Evolutionary conservation across 1,140 invertebrate genomes (phyloP).

Genomic region (Apis florea): DNA sequence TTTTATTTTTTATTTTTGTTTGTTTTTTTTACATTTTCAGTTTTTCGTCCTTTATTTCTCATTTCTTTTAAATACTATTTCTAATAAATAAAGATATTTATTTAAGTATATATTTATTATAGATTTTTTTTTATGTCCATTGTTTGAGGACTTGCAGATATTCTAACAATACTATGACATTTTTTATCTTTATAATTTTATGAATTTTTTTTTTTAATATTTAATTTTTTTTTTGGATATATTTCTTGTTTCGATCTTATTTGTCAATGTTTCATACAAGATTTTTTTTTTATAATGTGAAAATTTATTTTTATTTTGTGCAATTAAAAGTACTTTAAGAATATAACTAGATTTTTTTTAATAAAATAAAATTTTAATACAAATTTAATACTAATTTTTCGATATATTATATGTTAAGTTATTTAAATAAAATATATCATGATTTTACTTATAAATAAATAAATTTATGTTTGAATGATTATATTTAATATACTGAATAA

Average conservation of each 20-base stretch:
- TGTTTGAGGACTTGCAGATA: background rate
- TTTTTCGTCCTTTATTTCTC: background rate
- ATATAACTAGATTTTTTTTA: background rate
- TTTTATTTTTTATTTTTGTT: background rate
- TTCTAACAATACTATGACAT: background rate
- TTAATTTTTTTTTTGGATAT: background rate
- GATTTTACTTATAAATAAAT: background rate
- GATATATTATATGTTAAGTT: too few species aligned
- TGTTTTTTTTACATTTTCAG: slow-evolving; percentile 2
- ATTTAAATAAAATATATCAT: background rate
- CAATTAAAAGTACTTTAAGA: too few species aligned
- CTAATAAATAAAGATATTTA: too few species aligned
- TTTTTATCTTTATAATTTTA: slow-evolving; percentile 11
- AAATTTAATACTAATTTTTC: too few species aligned
- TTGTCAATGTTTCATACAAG: background rate
- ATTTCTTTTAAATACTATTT: background rate
- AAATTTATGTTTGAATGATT: background rate
- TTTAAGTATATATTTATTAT: slow-evolving; percentile 10
- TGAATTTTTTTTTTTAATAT: background rate
- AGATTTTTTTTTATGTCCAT: background rate
- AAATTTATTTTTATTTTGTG: background rate
- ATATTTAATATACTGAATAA: background rate
- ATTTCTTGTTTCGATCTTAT: background rate
- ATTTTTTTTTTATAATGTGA: background rate
- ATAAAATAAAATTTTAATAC: background rate